Base-by-base conservation (phyloP, 2,888 invertebrate genomes). In the Isoperla grammatica region DNA sequence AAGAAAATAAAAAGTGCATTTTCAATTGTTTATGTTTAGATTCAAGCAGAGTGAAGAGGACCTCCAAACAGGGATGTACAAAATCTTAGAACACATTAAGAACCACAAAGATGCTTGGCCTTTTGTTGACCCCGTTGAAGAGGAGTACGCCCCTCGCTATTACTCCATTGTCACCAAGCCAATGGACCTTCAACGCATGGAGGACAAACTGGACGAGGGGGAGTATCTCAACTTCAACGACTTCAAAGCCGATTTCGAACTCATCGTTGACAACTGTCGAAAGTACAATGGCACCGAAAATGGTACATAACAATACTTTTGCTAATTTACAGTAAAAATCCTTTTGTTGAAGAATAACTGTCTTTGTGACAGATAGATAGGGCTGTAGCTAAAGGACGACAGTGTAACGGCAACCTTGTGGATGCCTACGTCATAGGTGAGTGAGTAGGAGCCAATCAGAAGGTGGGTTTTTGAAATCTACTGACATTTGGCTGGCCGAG, bases 21-120 rank as follows among this genome's bases (percentile, higher is more conserved):
- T n/a, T n/a, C n/a, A n/a, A n/a, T 29, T 29, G 29, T 29, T 29
- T 4, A 6, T 29, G 29, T 29, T 29, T 75, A 88, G 88, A 73
- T 88, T 88, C 74, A 83, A 85, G 68, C 87, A 87, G 76, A 85
- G 85, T 48, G 89, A 90, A 67, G 92, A 92, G 71, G 91, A 92
- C 69, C 79, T 91, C 60, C 86, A 89, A 72, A 90, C 90, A 58
- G 92, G 92, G 54, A 90, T 93, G 90, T 90, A 92, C 74, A 93
- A 93, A 79, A 91, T 95, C 60, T 78, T 95, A 60, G 90, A 93
- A 72, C 84, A 87, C 69, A 82, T 95, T 40, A 90, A 89, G 70
- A 86, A 87, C 68, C 93, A 95, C 72, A 86, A 89, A 60, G 94
- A 95, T 72, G 92, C 95, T 0, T 95, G 95, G 95, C 95, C 95